These are phyloP conservation scores for Sminthopsis crassicaudata DNA, from an alignment of 2,113 vertebrate genomes.

Conservation along the genomic window DNA sequence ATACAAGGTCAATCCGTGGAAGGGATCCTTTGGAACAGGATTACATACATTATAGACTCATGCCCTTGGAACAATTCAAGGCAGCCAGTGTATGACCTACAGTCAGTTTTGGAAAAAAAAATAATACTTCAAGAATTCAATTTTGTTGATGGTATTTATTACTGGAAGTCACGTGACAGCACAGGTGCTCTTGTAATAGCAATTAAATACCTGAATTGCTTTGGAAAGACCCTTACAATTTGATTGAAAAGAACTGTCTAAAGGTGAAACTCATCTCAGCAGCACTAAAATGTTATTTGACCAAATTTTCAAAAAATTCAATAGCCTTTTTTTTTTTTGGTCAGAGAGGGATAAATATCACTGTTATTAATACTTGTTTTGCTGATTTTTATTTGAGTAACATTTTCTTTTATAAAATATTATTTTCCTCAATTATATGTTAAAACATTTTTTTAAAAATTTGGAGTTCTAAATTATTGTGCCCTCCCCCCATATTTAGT, in stretches of 20 bases:
- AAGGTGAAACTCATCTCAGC: slow-evolving; percentile 21
- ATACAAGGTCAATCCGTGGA: slow-evolving; percentile 17
- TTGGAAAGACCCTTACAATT: slow-evolving; percentile 47
- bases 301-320: slow-evolving; percentile 31
- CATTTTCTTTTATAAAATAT: background rate
- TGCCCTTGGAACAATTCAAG: slow-evolving; percentile 12
- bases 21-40: background rate
- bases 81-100: background rate
- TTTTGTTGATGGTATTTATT: slow-evolving; percentile 13
- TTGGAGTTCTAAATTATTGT: background rate
- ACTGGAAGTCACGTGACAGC: slow-evolving; percentile 21
- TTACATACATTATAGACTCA: slow-evolving; percentile 37
- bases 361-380: slow-evolving; percentile 7
- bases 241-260: slow-evolving; percentile 39
- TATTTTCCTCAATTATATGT: background rate
- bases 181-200: slow-evolving; percentile 24
- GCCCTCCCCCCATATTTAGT: too few relatives aligned
- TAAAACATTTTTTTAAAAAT: background rate
- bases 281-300: slow-evolving; percentile 50
- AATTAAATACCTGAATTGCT: slow-evolving; percentile 40
- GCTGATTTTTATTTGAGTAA: background rate
- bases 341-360: slow-evolving; percentile 14
- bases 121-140: slow-evolving; percentile 36
- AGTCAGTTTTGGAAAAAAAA: background rate
- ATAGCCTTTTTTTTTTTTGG: slow-evolving; percentile 8